Evolutionary conservation across 2,797 vertebrate species (phyloP), one percentile per base, ranked within the genome.

Genomic region (Acropternis orthonyx): DNA sequence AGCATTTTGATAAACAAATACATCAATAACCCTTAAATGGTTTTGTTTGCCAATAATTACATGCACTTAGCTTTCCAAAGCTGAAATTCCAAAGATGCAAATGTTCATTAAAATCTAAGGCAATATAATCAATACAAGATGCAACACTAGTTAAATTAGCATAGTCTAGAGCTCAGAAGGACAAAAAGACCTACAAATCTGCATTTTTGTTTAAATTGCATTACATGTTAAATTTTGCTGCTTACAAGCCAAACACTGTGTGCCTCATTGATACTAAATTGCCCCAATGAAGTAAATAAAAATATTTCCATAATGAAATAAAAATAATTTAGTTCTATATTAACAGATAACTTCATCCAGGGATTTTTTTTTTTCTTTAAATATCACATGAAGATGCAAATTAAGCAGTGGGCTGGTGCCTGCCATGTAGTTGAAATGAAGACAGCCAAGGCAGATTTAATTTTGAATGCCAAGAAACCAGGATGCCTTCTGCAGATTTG

Each of bases 381-480:
- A 89, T 86, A 93, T 21, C 81, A 86, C 61, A 95, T 63, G 58
- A 79, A 94, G 93, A 94, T 95, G 88, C 48, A 97, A 97, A 96
- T 88, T 69, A 91, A 82, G 77, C 56, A 80, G 91, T 91, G 77
- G 93, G 87, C 44, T 93, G 84, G 59, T 85, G 77, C 87, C 54
- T 95, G 68, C 76, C 46, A 37, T 32, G 39, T 24, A 89, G 76
- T 44, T 95, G 85, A 95, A 92, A 86, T 58, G 34, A 84, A 92
- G 79, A 92, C 55, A 89, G 67, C 18, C 16, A 32, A 73, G n/a
- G 62, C 62, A 95, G 73, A 78, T 77, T 89, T 75, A n/a, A 74
- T 46, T 82, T 21, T 43, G 61, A 81, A 89, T 15, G 85, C 82
- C 51, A 85, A 76, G 58, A 91, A 93, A 51, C 30, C 55, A 65